Percentiles rank a stretch among this genome's conserved stretches.
Evolutionary conservation across 2,797 vertebrate genomes (phyloP).

Genomic region (Periophthalmus magnuspinnatus): DNA sequence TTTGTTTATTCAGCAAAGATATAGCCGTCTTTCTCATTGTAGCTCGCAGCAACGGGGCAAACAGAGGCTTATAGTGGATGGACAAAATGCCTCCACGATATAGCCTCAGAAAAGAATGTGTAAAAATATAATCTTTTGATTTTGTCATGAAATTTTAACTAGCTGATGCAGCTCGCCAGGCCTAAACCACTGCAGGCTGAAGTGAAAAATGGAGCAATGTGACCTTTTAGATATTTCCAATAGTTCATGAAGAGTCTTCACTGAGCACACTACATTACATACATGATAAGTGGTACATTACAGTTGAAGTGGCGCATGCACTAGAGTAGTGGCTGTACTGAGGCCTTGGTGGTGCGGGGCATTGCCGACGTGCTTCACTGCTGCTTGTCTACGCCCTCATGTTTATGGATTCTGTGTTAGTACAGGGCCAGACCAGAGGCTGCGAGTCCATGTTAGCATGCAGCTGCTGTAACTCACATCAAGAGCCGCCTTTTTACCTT

Average conservation of each 20-base stretch:
- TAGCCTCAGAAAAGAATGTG: background rate
- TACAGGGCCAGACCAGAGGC: conserved; percentile 51
- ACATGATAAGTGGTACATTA: conserved; percentile 8
- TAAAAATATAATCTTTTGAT: conserved; percentile 3
- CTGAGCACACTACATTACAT: background rate
- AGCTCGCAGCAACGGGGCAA: background rate
- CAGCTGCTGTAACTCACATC: conserved; percentile 32
- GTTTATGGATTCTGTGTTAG: conserved; percentile 69
- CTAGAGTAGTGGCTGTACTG: conserved; percentile 27
- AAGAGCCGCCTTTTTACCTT: conserved; percentile 37
- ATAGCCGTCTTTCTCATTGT: background rate
- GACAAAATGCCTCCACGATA: conserved; percentile 2
- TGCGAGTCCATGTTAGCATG: conserved; percentile 48
- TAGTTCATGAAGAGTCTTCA: conserved; percentile 1
- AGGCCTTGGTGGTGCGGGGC: conserved; percentile 50
- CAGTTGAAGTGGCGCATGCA: conserved; percentile 19
- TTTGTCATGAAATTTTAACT: conserved; percentile 6
- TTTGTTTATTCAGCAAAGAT: background rate
- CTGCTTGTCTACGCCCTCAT: conserved; percentile 52
- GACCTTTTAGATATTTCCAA: background rate
- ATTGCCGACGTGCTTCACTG: conserved; percentile 56
- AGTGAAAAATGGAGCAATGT: background rate
- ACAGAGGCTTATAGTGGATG: background rate
- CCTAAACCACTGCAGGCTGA: background rate
- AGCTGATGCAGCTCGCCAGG: background rate